phyloP scores from a whole-genome alignment of 2,888 invertebrate species.

The Protophormia terraenovae region DNA sequence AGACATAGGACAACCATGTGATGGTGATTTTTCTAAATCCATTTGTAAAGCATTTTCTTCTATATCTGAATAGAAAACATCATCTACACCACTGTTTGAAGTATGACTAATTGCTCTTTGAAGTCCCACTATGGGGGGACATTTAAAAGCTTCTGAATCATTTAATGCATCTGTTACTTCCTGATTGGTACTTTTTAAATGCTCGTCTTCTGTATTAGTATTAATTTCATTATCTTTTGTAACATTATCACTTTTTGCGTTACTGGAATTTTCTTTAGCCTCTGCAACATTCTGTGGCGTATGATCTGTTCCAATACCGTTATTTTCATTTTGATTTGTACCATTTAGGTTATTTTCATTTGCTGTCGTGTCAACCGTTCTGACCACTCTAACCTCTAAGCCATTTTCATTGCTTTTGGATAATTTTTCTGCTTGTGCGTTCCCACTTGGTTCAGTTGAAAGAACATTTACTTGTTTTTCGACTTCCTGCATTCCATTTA shows the following conservation, averaged over 20 bases:
- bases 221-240: not conserved
- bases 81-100: conserved; percentile 72
- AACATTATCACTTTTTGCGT: not conserved
- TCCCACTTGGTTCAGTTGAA: not conserved
- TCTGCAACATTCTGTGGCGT: not conserved
- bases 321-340: not conserved
- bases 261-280: not conserved
- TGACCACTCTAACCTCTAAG: conserved; percentile 7
- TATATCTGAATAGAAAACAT: conserved; percentile 75
- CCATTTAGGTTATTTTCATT: conserved; percentile 15
- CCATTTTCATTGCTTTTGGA: not conserved
- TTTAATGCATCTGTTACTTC: conserved; percentile 4
- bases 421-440: not conserved
- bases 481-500: not conserved
- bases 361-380: conserved; percentile 35
- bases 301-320: not conserved
- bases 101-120: conserved; percentile 67
- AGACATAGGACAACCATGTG: conserved; percentile 74
- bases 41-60: conserved; percentile 79
- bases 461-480: not conserved
- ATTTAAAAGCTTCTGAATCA: conserved; percentile 74
- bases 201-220: not conserved
- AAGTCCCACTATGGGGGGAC: conserved; percentile 71
- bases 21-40: conserved; percentile 75
- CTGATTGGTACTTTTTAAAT: not conserved